These are phyloP conservation scores for Pogonophryne albipinna DNA, from an alignment of 2,797 vertebrate species.

Conservation along the genomic window DNA sequence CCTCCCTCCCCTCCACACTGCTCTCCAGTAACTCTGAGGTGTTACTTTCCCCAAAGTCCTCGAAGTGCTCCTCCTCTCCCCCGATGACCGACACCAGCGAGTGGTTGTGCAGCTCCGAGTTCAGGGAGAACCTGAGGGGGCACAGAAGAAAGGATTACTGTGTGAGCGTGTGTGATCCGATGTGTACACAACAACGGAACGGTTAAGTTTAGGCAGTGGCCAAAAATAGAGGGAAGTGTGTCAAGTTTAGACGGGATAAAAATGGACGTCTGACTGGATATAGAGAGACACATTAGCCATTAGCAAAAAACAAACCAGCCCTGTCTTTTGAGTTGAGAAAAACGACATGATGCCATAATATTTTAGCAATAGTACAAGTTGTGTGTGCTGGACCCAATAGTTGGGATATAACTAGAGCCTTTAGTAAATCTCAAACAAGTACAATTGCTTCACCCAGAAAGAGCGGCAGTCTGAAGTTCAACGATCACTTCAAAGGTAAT, in stretches of 20 bases:
- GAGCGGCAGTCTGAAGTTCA: constrained; percentile 66
- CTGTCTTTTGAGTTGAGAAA: constrained; percentile 10
- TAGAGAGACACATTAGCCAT: constrained; percentile 25
- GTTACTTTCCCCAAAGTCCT: constrained; percentile 96
- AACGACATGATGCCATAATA: background rate
- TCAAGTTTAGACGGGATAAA: constrained; percentile 30
- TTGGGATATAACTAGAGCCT: constrained; percentile 13
- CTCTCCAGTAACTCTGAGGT: constrained; percentile 88
- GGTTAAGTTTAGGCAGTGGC: no score
- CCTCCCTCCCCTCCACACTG: constrained; percentile 82
- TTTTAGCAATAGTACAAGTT: background rate
- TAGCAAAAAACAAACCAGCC: constrained; percentile 15
- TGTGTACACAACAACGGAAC: background rate
- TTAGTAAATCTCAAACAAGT: constrained; percentile 48
- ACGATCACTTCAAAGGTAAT: constrained; percentile 69
- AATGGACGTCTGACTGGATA: background rate
- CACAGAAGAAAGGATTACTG: constrained; percentile 14
- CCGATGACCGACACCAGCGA: constrained; percentile 91
- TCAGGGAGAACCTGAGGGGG: constrained; percentile 86
- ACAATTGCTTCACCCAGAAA: constrained; percentile 47
- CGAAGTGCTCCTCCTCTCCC: constrained; percentile 97
- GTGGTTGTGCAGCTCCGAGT: constrained; percentile 86
- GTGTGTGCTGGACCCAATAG: constrained; percentile 14
- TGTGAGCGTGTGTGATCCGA: background rate
- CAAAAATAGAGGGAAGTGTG: background rate